phyloP scores from a whole-genome alignment of 2,888 invertebrate genomes.

The Fragum whitleyi region DNA sequence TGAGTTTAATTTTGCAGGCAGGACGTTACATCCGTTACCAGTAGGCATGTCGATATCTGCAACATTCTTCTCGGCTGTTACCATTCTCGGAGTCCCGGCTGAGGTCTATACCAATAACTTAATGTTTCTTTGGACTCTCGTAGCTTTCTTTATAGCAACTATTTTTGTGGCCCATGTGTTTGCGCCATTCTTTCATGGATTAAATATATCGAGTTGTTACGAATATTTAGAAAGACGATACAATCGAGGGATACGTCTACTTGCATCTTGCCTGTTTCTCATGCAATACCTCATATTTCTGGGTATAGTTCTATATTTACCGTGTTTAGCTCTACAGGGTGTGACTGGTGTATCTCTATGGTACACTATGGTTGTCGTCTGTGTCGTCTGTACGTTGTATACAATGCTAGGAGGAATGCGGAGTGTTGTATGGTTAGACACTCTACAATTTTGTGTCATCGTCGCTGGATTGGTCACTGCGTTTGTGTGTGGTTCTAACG shows the following conservation, averaged over 20 bases:
- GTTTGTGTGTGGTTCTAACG: not conserved
- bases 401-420: conserved; percentile 85
- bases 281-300: conserved; percentile 38
- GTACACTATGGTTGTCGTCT: conserved; percentile 91
- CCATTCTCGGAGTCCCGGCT: conserved; percentile 62
- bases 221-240: conserved; percentile 40
- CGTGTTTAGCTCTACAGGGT: conserved; percentile 85
- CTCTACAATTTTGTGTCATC: conserved; percentile 7
- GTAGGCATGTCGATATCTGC: conserved; percentile 82
- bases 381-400: conserved; percentile 95
- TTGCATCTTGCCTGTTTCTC: conserved; percentile 34
- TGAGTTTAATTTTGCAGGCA: conserved; percentile 81
- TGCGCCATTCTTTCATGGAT: conserved; percentile 49
- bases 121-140: conserved; percentile 44
- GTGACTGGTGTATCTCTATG: conserved; percentile 93
- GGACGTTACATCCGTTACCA: conserved; percentile 80
- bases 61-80: conserved; percentile 62
- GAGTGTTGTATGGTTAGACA: conserved; percentile 82
- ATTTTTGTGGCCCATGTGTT: conserved; percentile 48
- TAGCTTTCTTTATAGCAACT: conserved; percentile 70
- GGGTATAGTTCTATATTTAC: conserved; percentile 45
- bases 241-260: conserved; percentile 21
- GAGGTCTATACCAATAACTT: conserved; percentile 63
- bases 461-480: not conserved
- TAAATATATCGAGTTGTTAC: conserved; percentile 50